phyloP scores from a whole-genome alignment of 1,140 invertebrate species.

The Caenorhabditis elegans region DNA sequence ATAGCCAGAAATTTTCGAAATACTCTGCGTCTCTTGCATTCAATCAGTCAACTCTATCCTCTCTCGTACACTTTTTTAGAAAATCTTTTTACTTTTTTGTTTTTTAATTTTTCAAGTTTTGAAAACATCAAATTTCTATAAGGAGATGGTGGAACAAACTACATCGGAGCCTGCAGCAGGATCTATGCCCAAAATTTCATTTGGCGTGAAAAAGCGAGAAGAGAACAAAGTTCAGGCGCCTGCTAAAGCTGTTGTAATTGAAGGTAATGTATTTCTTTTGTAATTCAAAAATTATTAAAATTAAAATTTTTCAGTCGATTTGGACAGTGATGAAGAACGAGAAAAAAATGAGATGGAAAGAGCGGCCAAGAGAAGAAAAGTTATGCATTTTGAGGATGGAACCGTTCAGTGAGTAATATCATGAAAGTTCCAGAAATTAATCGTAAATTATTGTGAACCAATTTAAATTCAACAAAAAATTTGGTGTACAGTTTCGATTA shows the following conservation, averaged over 20 bases:
- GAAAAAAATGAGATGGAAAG: conserved; percentile 37
- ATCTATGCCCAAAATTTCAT: not conserved
- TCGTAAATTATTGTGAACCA: too few species aligned
- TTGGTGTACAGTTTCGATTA: too few species aligned
- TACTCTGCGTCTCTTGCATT: not conserved
- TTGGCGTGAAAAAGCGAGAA: conserved; percentile 24
- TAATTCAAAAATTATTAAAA: not conserved
- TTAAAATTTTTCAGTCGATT: not conserved
- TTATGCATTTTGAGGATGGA: conserved; percentile 39
- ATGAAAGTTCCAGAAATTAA: too few species aligned
- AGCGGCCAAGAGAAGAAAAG: conserved; percentile 26
- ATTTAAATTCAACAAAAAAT: too few species aligned
- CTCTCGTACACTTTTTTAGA: too few species aligned
- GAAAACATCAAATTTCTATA: not conserved
- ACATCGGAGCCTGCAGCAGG: not conserved
- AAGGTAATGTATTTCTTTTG: not conserved
- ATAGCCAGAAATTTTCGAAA: not conserved
- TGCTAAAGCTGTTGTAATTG: not conserved
- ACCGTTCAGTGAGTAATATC: conserved; percentile 25
- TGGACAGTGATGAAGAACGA: conserved; percentile 25
- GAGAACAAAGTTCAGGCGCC: not conserved
- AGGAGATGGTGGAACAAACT: not conserved
- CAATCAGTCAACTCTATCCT: too few species aligned
- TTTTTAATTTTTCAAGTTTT: not conserved
- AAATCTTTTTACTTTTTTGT: not conserved